Conservation (phyloP, 1,140 invertebrate genomes). For the Cydia splendana region DNA sequence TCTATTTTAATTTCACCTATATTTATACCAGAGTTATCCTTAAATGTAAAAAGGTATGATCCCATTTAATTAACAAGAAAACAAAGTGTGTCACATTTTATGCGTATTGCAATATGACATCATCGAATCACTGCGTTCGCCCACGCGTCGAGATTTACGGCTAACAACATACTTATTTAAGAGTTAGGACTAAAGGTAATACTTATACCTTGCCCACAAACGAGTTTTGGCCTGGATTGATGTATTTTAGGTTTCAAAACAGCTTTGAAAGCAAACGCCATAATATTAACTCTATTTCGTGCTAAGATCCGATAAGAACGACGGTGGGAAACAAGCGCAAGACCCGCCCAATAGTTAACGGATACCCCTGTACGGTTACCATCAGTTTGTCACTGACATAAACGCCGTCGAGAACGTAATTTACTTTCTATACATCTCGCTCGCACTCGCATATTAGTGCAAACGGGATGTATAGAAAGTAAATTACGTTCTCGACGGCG, state of each 20-base stretch:
- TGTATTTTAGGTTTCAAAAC: background rate
- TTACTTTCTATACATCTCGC: too few species aligned
- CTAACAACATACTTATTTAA: constrained; percentile 27
- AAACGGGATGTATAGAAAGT: too few species aligned
- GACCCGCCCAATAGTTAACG: too few species aligned
- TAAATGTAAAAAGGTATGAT: background rate
- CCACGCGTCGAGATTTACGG: constrained; percentile 21
- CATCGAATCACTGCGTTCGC: constrained; percentile 1
- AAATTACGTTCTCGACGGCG: too few species aligned
- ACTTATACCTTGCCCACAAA: background rate
- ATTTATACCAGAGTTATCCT: background rate
- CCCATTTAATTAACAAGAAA: constrained; percentile 27
- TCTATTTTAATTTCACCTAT: too few species aligned
- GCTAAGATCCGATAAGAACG: background rate
- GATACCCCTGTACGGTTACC: too few species aligned
- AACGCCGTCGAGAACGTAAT: too few species aligned
- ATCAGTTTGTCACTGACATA: too few species aligned
- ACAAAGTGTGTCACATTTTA: constrained; percentile 21
- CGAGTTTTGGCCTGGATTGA: background rate
- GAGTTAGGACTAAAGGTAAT: background rate
- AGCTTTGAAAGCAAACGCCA: background rate
- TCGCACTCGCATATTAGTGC: too few species aligned
- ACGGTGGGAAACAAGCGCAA: too few species aligned
- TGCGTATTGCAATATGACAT: constrained; percentile 29
- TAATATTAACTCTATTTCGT: background rate